Evolutionary conservation across 2,797 vertebrate species (phyloP).

Genomic region (Crax fasciolata): DNA sequence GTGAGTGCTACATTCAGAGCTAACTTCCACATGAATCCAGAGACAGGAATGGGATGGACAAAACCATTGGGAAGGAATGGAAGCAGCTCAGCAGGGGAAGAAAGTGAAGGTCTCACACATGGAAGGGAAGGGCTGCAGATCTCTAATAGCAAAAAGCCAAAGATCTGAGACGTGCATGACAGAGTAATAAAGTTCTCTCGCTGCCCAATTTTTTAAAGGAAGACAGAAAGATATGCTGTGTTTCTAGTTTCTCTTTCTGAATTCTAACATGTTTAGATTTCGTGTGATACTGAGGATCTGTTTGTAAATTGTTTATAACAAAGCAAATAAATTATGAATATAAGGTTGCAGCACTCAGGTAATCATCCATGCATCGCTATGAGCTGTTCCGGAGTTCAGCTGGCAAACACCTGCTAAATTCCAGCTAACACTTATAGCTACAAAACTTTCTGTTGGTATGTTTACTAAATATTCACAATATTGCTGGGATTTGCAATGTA

Average conservation of each 20-base stretch:
- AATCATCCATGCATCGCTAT: neutral
- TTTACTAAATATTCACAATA: neutral
- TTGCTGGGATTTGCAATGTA: neutral
- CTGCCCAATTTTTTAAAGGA: neutral
- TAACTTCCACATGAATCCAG: neutral
- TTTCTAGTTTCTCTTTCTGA: neutral
- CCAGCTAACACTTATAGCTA: neutral
- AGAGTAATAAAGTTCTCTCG: too few species aligned
- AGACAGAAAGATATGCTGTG: neutral
- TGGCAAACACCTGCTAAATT: neutral
- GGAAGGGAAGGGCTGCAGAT: neutral
- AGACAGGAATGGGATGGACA: neutral
- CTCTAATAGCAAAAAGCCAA: too few species aligned
- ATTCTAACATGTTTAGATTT: neutral
- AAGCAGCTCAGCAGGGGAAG: neutral
- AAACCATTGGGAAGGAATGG: neutral
- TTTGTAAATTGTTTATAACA: neutral
- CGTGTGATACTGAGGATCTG: neutral
- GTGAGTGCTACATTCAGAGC: neutral
- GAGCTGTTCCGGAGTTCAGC: neutral
- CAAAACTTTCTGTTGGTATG: neutral
- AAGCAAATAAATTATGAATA: neutral
- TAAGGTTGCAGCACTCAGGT: neutral
- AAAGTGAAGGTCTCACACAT: neutral
- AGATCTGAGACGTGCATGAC: too few species aligned